These are phyloP conservation scores for Poecile montanus DNA, from an alignment of 2,797 vertebrate genomes.

Conservation along the genomic window DNA sequence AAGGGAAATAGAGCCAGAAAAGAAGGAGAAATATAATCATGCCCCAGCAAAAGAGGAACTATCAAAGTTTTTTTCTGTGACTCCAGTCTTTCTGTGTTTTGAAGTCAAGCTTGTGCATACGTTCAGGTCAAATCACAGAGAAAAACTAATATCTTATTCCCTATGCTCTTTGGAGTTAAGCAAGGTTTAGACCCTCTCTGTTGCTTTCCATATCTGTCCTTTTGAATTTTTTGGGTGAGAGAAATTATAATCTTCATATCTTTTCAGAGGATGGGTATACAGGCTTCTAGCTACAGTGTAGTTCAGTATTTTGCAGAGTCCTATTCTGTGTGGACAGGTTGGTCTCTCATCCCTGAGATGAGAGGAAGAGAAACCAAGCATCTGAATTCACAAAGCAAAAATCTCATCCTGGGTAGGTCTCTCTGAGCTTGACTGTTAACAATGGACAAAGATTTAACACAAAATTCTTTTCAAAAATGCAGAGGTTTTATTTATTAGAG, in stretches of 20 bases:
- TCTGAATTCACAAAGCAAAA: background rate
- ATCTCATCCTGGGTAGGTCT: fast-evolving
- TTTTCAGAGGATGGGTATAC: background rate
- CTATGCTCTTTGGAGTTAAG: background rate
- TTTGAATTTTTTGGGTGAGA: fast-evolving
- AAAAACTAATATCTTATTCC: background rate
- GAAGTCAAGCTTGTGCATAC: background rate
- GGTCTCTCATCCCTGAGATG: background rate
- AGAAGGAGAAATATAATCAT: background rate
- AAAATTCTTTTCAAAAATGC: background rate
- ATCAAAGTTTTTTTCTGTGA: background rate
- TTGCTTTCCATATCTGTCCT: background rate
- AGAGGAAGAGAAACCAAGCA: background rate
- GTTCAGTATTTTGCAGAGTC: background rate
- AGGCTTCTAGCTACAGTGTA: background rate
- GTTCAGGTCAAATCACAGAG: background rate
- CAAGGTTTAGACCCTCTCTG: background rate
- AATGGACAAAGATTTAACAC: background rate
- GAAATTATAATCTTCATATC: background rate
- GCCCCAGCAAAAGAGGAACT: fast-evolving
- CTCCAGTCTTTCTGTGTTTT: background rate
- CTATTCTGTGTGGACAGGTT: fast-evolving
- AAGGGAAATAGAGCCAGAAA: background rate
- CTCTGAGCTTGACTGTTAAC: background rate
- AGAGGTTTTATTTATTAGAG: background rate